phyloP scores from a whole-genome alignment of 2,888 invertebrate species.

The Himalopsyche kuldschensis region DNA sequence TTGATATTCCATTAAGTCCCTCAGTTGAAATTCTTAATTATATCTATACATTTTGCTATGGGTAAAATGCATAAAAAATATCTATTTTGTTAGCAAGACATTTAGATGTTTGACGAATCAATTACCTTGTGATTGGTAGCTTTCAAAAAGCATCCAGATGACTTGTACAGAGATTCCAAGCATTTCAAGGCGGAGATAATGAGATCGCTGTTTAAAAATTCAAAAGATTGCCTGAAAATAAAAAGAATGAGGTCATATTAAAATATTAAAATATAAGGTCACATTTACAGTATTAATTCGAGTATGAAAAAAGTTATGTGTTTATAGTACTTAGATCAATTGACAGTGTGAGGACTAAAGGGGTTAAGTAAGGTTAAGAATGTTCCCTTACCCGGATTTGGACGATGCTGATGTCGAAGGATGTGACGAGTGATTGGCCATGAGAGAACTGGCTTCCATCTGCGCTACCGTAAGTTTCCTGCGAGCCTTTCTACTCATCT shows the following conservation, averaged over 20 bases:
- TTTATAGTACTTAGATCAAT: no score
- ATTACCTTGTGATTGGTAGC: slow-evolving; percentile 20
- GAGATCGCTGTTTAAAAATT: slow-evolving; percentile 21
- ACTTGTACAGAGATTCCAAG: slow-evolving; percentile 23
- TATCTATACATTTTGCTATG: no score
- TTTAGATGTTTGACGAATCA: no score
- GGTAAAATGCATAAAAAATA: no score
- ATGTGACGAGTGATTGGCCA: slow-evolving; percentile 40
- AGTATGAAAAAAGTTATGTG: no score
- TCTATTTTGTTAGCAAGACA: no score
- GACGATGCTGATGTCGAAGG: not conserved
- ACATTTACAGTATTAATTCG: no score
- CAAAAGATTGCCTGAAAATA: slow-evolving; percentile 7
- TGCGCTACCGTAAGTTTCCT: slow-evolving; percentile 44
- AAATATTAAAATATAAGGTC: no score
- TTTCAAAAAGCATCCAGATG: slow-evolving; percentile 27
- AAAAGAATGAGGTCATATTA: not conserved
- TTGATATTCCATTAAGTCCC: no score
- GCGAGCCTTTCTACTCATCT: slow-evolving; percentile 46
- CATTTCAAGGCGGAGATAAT: slow-evolving; percentile 20
- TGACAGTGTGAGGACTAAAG: no score
- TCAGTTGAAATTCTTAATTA: no score
- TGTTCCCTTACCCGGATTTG: not conserved
- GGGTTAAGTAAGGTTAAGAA: no score
- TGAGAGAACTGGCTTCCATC: slow-evolving; percentile 43